Base-by-base conservation (phyloP, 2,888 invertebrate genomes). In the Pachymerium ferrugineum region DNA sequence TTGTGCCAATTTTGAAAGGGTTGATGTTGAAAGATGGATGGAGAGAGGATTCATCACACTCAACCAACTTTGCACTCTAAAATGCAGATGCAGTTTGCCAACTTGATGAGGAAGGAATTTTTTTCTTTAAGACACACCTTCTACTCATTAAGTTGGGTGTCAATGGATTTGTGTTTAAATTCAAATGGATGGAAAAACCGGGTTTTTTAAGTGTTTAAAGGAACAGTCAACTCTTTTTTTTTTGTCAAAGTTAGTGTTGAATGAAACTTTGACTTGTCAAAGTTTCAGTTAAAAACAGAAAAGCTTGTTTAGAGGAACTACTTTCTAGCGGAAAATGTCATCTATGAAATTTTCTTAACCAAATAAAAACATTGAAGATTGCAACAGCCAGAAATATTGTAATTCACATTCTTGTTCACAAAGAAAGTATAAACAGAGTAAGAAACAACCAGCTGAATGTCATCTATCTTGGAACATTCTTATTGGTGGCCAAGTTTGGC, bases 41-140 rank as follows among this genome's bases (percentile, higher is more conserved):
- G 62, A 62, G 28, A 62, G 62, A 25, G 25, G n/a, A 62, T 62
- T 62, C 62, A 62, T 62, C 62, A 62, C 22, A 28, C 14, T 19
- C 62, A 62, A 62, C 62, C 25, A 62, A 62, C 62, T 62, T 62
- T 62, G 62, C 62, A 62, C 62, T 62, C 62, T 62, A 62, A 62
- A 62, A 62, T 62, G 62, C 25, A 62, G 28, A 25, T 62, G 62
- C 25, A 62, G 62, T 62, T 62, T 62, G 62, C 16, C n/a, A n/a
- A n/a, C n/a, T n/a, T n/a, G n/a, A n/a, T n/a, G 10, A 28, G 62
- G 25, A 14, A 62, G 25, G 25, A 25, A 28, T 25, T 38, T 38
- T 38, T 22, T 28, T 25, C 62, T 25, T 10, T 62, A 28, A 14
- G 25, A 28, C 14, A 5, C 16, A 2, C 47, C 6, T 22, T 54